These are phyloP conservation scores for Thunnus albacares DNA, from an alignment of 2,797 vertebrate species.

Conservation along the genomic window DNA sequence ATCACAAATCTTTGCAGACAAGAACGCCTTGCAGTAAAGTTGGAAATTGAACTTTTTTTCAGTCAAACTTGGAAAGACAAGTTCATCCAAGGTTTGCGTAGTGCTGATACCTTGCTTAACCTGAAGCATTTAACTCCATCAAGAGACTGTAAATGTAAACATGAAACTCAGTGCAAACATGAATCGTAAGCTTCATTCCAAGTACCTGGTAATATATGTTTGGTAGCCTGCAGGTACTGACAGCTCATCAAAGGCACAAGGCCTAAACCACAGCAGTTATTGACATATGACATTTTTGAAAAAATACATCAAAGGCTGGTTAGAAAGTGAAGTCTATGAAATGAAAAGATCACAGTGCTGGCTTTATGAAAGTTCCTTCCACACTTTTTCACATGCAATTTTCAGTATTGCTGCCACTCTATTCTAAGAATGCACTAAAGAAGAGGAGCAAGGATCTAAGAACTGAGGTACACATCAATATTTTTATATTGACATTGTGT, in stretches of 20 bases:
- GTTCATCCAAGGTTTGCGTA: constrained; percentile 38
- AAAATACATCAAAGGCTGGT: constrained; percentile 41
- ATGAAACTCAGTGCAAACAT: constrained; percentile 13
- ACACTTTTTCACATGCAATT: background rate
- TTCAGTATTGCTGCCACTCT: background rate
- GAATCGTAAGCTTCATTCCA: constrained; percentile 40
- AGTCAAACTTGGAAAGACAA: constrained; percentile 36
- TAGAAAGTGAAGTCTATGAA: constrained; percentile 20
- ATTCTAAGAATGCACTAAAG: background rate
- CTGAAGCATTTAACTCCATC: constrained; percentile 38
- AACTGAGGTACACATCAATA: background rate
- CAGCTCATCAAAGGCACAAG: constrained; percentile 62
- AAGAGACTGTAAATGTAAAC: constrained; percentile 46
- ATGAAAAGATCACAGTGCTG: constrained; percentile 25
- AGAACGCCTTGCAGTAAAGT: constrained; percentile 14
- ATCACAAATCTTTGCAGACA: constrained; percentile 29
- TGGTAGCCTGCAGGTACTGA: constrained; percentile 58
- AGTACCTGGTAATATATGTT: constrained; percentile 54
- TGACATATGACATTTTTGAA: constrained; percentile 65
- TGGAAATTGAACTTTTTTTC: constrained; percentile 23
- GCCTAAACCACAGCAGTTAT: constrained; percentile 65
- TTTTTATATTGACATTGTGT: background rate
- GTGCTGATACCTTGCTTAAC: constrained; percentile 21
- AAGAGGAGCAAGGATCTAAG: background rate
- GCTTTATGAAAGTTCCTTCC: constrained; percentile 10